Conservation (phyloP, 2,113 vertebrate genomes). For the Callospermophilus lateralis region DNA sequence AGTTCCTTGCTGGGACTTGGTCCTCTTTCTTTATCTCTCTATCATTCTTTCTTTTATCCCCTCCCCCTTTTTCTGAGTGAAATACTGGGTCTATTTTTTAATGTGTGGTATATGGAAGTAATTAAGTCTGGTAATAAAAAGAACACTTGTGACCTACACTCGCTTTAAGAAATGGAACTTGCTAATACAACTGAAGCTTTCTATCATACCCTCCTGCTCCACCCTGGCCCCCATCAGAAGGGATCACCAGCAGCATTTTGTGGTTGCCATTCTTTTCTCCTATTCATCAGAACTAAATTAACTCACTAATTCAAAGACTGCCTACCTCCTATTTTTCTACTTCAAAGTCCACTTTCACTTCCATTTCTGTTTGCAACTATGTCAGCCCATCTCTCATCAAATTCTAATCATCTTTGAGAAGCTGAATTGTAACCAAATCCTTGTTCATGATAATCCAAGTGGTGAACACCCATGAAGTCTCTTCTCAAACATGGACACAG, state of each 20-base stretch:
- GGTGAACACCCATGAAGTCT: background rate
- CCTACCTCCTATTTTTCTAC: background rate
- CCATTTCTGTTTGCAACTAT: conserved; percentile 42
- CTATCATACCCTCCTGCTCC: background rate
- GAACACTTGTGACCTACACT: background rate
- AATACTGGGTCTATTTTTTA: conserved; percentile 17
- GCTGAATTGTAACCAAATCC: background rate
- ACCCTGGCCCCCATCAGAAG: background rate
- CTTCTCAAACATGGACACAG: background rate
- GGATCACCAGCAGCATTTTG: background rate
- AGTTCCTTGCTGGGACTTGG: background rate
- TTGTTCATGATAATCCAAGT: background rate
- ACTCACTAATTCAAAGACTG: background rate
- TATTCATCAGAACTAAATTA: conserved; percentile 48
- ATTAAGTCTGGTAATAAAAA: conserved; percentile 41
- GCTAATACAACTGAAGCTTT: background rate
- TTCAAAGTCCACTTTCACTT: background rate
- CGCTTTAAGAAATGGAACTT: conserved; percentile 1
- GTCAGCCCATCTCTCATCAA: background rate
- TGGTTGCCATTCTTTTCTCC: background rate
- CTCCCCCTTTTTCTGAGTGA: background rate
- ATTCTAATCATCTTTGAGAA: conserved; percentile 25
- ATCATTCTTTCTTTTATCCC: background rate
- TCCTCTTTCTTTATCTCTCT: background rate
- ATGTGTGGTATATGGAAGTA: background rate